Evolutionary conservation across 2,113 vertebrate genomes (phyloP).

Genomic region (Cettia cetti): DNA sequence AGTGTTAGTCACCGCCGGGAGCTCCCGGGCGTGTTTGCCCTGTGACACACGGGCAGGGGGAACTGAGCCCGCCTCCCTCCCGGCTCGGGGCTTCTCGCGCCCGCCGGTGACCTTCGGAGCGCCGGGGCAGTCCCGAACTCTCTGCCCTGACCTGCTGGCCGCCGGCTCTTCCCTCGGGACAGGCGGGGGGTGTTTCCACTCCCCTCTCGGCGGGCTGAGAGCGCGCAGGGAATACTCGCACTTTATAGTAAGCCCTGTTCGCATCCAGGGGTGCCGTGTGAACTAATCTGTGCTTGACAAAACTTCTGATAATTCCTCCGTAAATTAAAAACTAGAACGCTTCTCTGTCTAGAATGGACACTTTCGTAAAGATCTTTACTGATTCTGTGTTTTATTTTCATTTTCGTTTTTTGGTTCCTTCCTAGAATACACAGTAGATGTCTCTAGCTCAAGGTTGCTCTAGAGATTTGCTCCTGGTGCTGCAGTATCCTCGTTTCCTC

Average conservation of each 20-base stretch:
- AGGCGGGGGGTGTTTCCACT: accelerated
- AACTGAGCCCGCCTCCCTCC: accelerated
- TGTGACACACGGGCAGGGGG: background rate
- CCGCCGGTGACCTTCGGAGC: background rate
- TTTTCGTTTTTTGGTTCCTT: background rate
- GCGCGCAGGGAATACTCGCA: accelerated
- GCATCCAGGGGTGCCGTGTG: background rate
- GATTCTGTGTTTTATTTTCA: background rate
- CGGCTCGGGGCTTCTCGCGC: background rate
- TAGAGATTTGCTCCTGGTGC: accelerated
- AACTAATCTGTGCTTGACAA: accelerated
- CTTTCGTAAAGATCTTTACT: background rate
- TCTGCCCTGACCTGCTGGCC: background rate
- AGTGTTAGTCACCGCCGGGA: background rate
- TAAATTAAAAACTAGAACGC: background rate
- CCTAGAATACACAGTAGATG: accelerated
- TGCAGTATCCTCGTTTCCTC: accelerated
- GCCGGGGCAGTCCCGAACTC: background rate
- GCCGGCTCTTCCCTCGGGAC: background rate
- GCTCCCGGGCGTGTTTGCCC: background rate
- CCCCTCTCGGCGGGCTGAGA: background rate
- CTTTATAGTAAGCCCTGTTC: accelerated
- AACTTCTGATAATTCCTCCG: background rate
- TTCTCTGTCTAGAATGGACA: accelerated
- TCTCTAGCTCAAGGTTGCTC: no score